These are phyloP conservation scores for Tetraneura akinire DNA, from an alignment of 1,140 invertebrate genomes.

Conservation along the genomic window DNA sequence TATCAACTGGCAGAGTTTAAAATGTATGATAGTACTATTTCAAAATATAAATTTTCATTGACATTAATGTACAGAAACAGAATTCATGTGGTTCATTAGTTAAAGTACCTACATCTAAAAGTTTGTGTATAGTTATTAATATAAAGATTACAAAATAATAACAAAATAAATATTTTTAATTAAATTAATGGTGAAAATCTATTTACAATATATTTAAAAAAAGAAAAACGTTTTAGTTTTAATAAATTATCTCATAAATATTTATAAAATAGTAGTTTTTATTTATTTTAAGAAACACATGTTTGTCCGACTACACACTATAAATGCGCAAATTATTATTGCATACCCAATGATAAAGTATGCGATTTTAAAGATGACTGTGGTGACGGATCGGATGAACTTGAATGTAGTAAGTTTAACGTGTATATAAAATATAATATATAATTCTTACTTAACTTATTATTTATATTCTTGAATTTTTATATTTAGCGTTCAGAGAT, in stretches of 20 bases:
- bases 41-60: not conserved
- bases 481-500: constrained; percentile 56
- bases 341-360: constrained; percentile 57
- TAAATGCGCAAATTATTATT: constrained; percentile 60
- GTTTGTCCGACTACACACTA: constrained; percentile 59
- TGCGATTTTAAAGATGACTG: constrained; percentile 60
- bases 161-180: not conserved
- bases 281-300: constrained; percentile 55
- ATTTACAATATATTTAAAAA: too few species aligned
- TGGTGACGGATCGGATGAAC: constrained; percentile 60
- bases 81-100: not conserved
- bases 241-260: too few species aligned
- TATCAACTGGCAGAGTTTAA: not conserved
- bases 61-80: not conserved
- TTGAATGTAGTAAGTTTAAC: constrained; percentile 57
- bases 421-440: not conserved
- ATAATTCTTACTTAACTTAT: not conserved
- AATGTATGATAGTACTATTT: not conserved
- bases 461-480: too few species aligned
- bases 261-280: too few species aligned
- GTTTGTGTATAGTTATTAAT: not conserved
- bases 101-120: not conserved
- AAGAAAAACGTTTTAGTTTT: too few species aligned
- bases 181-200: too few species aligned
- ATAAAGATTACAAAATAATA: not conserved